phyloP scores from a whole-genome alignment of 1,140 invertebrate genomes.

The Limonius californicus region DNA sequence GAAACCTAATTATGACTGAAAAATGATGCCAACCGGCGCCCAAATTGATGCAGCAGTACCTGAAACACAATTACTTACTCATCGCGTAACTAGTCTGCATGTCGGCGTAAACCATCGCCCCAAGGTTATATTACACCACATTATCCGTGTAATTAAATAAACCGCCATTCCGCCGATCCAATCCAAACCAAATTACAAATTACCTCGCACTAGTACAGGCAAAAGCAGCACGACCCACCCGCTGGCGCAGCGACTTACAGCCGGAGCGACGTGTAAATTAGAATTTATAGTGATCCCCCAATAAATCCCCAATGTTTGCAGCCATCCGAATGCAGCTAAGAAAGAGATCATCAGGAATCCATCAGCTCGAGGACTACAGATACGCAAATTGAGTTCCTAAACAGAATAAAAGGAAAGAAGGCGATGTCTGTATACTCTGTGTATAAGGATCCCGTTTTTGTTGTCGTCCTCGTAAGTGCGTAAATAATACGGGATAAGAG shows the following conservation, averaged over 20 bases:
- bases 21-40: too few relatives aligned
- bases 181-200: slow-evolving; percentile 24
- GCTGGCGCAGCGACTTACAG: slow-evolving; percentile 9
- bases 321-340: slow-evolving; percentile 8
- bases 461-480: not conserved
- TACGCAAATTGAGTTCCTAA: slow-evolving; percentile 13
- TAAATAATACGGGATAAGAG: not conserved
- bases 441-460: not conserved
- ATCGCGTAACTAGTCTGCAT: slow-evolving; percentile 1
- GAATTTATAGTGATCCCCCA: slow-evolving; percentile 24
- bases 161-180: slow-evolving; percentile 17
- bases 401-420: slow-evolving; percentile 9
- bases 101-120: not conserved
- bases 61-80: not conserved
- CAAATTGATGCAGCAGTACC: too few relatives aligned
- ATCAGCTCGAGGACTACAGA: slow-evolving; percentile 13
- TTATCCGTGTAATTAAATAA: slow-evolving; percentile 23
- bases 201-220: slow-evolving; percentile 7
- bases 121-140: slow-evolving; percentile 14
- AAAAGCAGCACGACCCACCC: not conserved
- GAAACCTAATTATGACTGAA: too few relatives aligned
- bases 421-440: not conserved
- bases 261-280: slow-evolving; percentile 21
- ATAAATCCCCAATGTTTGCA: slow-evolving; percentile 22
- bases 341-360: slow-evolving; percentile 11